Base-by-base conservation (phyloP, 2,113 vertebrate genomes). In the Labrus mixtus region DNA sequence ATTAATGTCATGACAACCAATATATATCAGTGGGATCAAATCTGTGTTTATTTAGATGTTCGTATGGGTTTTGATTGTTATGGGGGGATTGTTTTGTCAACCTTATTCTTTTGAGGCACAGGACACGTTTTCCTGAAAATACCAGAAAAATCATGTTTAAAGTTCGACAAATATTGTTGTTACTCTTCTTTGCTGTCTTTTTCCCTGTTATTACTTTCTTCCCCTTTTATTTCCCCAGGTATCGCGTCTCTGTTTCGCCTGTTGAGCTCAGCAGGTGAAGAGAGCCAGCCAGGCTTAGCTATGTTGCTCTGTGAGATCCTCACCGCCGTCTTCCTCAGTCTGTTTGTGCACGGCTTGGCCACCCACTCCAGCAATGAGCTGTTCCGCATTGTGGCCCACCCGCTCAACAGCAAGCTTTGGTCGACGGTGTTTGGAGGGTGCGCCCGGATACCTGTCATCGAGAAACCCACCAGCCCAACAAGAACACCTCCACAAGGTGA, bases 241-340 rank as follows among this genome's bases (percentile, higher is more conserved):
- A 96, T 98, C 63, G 91, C 91, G 10, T 90, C 93, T 78, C 90
- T 99, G 48, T 90, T 96, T 76, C 91, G 74, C 48, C 92, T 97
- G 58, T 84, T 98, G 93, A 97, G 93, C 94, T 96, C 95, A 73
- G 94, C 95, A 45, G 96, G 97, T 0, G 98, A 99, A 25, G 98
- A 99, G 88, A 96, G 95, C 78, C 97, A 97, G 51, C 95, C 97
- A 3, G 94, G 95, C 46, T 94, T 99, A 63, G 95, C 96, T 1
- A 87, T 99, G 88, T 91, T 99, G 60, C 96, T 99, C 36, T 98
- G 97, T 83, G 98, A 99, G 94, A 96, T 97, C 92, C 93, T 99
- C 69, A 97, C 97, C 50, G 97, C 97, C 0, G 96, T 99, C 29
- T 99, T 96, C 92, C 95, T 99, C 83, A 97, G 97, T 87, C 94